Percentiles rank a stretch among this genome's conserved stretches.
These are phyloP conservation scores for Agapornis roseicollis DNA, from an alignment of 2,113 vertebrate species.

Conservation along the genomic window DNA sequence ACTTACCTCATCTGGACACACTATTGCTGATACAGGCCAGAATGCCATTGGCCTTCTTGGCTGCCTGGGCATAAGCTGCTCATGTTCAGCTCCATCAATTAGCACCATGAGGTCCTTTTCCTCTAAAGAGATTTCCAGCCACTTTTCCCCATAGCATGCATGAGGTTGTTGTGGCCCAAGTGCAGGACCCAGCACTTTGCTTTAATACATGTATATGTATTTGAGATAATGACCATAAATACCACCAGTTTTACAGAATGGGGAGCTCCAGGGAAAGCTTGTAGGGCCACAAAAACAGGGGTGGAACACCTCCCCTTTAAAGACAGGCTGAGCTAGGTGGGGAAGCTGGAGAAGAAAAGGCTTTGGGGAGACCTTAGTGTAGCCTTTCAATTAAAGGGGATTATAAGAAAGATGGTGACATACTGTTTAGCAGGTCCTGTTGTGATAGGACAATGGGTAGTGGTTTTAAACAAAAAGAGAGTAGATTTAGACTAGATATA, in stretches of 20 bases:
- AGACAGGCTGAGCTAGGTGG: not conserved
- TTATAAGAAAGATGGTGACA: not conserved
- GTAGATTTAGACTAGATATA: not conserved
- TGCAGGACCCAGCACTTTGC: not conserved
- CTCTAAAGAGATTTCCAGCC: not conserved
- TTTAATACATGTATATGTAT: not conserved
- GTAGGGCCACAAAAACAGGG: not conserved
- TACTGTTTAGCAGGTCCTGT: not conserved
- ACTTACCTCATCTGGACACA: not conserved
- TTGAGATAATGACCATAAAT: not conserved
- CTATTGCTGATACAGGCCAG: not conserved
- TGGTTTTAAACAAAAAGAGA: not conserved
- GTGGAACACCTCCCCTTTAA: not conserved
- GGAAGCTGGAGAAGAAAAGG: not conserved
- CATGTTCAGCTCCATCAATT: not conserved
- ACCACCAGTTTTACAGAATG: not conserved
- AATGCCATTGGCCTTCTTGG: not conserved
- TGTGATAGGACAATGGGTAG: not conserved
- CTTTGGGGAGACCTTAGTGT: not conserved
- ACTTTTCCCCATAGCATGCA: not conserved
- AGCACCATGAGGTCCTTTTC: not conserved
- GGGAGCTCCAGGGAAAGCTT: not conserved
- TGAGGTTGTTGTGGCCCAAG: not conserved
- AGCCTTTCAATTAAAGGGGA: not conserved
- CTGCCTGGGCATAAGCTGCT: not conserved